Base-by-base conservation (phyloP, 2,888 invertebrate genomes). In the Caenorhabditis uteleia region DNA sequence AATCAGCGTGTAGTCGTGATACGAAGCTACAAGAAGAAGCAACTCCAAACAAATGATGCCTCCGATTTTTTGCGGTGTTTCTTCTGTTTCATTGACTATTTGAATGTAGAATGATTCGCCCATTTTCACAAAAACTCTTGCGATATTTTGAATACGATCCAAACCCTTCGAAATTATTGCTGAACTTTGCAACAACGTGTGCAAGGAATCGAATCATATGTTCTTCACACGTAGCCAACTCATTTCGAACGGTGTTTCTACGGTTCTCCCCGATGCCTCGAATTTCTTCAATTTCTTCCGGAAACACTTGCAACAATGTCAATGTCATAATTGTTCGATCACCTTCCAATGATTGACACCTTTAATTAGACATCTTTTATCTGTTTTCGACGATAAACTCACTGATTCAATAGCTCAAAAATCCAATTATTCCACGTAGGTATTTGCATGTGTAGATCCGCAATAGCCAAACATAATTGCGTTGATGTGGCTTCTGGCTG, bases 381-480 rank as follows among this genome's bases (percentile, higher is more conserved):
- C n/a, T n/a, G n/a, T 49, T 26, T 49, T 20, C 1, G 33, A 25
- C 14, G 56, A 38, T 14, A 31, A 36, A 44, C 89, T 81, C 90
- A 91, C 82, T 89, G 89, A 80, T 89, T 89, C 33, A 95, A 89
- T 68, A 97, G 86, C 84, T 93, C 92, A 78, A 89, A 86, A 45
- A 92, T 89, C 40, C 95, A 92, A 82, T 90, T 89, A 77, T 90
- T 90, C 97, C 97, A 98, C 0, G 90, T 85, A 16, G 91, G 89
- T 91, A 95, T 94, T 85, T 95, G 91, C 47, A 98, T 86, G 4
- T 93, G 91, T 71, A 98, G 86, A 86, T 97, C 95, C 18, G 95
- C 92, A 43, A 98, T 86, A 1, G 95, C 95, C 60, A 97, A 85
- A 80, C 93, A 92, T 48, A 98, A 86, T 87, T 89, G 84, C 1